A percentile compares a stretch with the other conserved stretches of the same genome.
Conservation (phyloP, 2,888 invertebrate genomes). For the Ormyrus pomaceus region DNA sequence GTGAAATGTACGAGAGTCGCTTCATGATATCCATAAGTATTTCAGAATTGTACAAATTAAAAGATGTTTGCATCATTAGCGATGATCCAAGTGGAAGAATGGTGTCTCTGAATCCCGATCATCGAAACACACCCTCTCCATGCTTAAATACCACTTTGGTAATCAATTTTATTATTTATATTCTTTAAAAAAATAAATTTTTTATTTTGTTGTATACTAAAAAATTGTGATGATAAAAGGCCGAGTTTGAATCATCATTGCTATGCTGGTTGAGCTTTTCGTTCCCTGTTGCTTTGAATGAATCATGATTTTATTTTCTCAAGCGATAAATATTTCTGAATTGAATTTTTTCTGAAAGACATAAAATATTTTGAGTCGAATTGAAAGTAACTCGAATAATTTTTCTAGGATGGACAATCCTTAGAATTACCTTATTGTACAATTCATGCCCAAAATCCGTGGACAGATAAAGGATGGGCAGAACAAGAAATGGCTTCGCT, state of each 20-base stretch:
- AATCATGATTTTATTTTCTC: constrained; percentile 65
- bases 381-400: neutral
- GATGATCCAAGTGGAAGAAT: constrained; percentile 84
- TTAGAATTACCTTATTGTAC: constrained; percentile 81
- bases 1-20: constrained; percentile 89
- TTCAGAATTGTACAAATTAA: constrained; percentile 84
- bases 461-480: constrained; percentile 84
- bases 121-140: constrained; percentile 79
- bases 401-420: constrained; percentile 29
- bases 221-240: constrained; percentile 58
- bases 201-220: neutral
- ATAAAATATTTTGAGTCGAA: neutral
- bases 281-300: constrained; percentile 63
- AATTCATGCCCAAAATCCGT: constrained; percentile 80
- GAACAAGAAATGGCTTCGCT: constrained; percentile 82
- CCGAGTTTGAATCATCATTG: constrained; percentile 70
- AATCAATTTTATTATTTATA: neutral
- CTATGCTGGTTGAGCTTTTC: constrained; percentile 64
- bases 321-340: constrained; percentile 62
- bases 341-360: neutral
- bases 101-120: constrained; percentile 82
- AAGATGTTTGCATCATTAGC: constrained; percentile 86
- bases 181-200: neutral
- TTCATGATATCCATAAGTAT: constrained; percentile 86
- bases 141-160: constrained; percentile 70